Evolutionary conservation across 2,797 vertebrate genomes (phyloP).

Genomic region (Syngnathus acus): DNA sequence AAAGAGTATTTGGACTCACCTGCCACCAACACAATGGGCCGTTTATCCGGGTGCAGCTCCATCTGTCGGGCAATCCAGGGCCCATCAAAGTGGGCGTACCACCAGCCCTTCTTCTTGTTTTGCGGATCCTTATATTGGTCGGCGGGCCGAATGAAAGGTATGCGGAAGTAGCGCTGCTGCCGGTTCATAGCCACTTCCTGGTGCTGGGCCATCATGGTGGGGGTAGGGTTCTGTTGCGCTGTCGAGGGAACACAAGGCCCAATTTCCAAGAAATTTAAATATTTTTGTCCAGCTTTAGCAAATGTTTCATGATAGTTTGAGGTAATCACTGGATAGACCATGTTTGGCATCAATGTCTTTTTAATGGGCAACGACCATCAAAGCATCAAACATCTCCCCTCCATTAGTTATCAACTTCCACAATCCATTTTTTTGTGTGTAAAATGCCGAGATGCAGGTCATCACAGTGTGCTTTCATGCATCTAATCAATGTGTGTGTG

Average conservation of each 20-base stretch:
- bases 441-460: slow-evolving; percentile 23
- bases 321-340: no score
- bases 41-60: slow-evolving; percentile 98
- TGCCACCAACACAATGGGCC: slow-evolving; percentile 89
- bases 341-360: no score
- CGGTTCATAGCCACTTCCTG: slow-evolving; percentile 86
- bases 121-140: slow-evolving; percentile 98
- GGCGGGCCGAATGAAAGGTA: slow-evolving; percentile 92
- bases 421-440: slow-evolving; percentile 18
- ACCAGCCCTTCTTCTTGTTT: slow-evolving; percentile 99
- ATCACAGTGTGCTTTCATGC: slow-evolving; percentile 6
- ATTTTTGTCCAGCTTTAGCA: no score
- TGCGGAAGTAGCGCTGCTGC: slow-evolving; percentile 96
- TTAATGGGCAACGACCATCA: no score
- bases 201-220: slow-evolving; percentile 73
- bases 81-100: slow-evolving; percentile 97
- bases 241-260: not conserved
- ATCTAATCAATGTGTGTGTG: slow-evolving; percentile 11
- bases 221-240: slow-evolving; percentile 88
- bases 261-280: not conserved
- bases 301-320: no score
- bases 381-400: slow-evolving; percentile 1
- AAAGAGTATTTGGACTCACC: slow-evolving; percentile 58
- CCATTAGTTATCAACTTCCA: slow-evolving; percentile 18
- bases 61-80: slow-evolving; percentile 97